phyloP scores from a whole-genome alignment of 2,888 invertebrate species.

The Timandra comae region DNA sequence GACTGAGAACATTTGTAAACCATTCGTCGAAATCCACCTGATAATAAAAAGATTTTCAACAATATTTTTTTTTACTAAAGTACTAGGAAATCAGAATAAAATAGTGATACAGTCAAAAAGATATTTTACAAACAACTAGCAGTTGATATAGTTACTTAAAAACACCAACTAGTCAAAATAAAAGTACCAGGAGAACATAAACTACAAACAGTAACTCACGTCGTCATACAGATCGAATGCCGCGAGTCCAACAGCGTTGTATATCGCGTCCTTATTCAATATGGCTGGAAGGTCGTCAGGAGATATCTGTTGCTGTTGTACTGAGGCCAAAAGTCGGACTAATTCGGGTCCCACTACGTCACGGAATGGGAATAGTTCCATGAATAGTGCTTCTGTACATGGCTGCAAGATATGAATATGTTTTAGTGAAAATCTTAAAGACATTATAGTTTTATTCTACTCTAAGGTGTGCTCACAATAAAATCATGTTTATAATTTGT shows the following conservation, averaged over 20 bases:
- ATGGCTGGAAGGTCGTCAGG: constrained; percentile 87
- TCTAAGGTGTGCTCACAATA: too few relatives aligned
- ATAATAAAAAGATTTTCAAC: too few relatives aligned
- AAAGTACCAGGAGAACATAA: constrained; percentile 1
- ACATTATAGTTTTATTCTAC: too few relatives aligned
- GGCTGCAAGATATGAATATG: constrained; percentile 79
- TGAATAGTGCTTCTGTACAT: constrained; percentile 91
- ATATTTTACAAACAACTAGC: too few relatives aligned
- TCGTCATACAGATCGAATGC: constrained; percentile 95
- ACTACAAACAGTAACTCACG: too few relatives aligned
- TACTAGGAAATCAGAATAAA: too few relatives aligned
- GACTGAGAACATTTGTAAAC: constrained; percentile 88
- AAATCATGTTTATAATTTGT: too few relatives aligned
- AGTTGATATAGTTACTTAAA: too few relatives aligned
- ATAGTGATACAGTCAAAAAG: too few relatives aligned
- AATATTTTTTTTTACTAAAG: too few relatives aligned
- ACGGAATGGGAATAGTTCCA: constrained; percentile 88
- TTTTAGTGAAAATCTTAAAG: neutral
- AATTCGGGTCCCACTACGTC: constrained; percentile 84
- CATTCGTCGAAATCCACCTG: constrained; percentile 94
- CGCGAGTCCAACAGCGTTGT: constrained; percentile 92
- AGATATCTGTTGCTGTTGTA: constrained; percentile 82
- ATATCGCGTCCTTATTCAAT: constrained; percentile 93
- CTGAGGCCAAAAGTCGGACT: constrained; percentile 81
- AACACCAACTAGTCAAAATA: constrained; percentile 2